A percentile compares a stretch with the other conserved stretches of the same genome.
Evolutionary conservation across 2,113 vertebrate genomes (phyloP).

Genomic region (Siphamia tubifer): DNA sequence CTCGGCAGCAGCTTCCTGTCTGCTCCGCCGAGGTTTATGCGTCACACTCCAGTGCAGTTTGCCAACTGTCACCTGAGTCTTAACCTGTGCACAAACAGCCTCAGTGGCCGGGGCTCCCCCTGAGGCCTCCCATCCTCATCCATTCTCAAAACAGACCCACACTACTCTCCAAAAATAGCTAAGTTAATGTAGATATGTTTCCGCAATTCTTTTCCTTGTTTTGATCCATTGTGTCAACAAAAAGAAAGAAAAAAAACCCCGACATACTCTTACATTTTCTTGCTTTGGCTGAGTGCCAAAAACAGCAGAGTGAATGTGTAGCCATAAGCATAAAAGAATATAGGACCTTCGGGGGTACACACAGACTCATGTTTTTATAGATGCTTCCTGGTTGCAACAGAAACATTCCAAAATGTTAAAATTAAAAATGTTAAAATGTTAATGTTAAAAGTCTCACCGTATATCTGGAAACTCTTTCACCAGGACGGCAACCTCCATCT

Average conservation of each 20-base stretch:
- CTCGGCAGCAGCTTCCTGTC: constrained; percentile 77
- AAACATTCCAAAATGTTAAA: constrained; percentile 2
- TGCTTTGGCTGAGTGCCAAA: constrained; percentile 28
- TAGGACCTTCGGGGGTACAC: constrained; percentile 22
- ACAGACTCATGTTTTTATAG: constrained; percentile 38
- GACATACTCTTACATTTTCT: constrained; percentile 28
- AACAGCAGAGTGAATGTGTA: constrained; percentile 53
- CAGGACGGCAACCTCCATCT: constrained; percentile 90
- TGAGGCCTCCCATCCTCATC: constrained; percentile 42
- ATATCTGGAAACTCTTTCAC: constrained; percentile 90
- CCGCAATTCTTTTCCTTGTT: constrained; percentile 68
- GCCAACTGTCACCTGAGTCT: constrained; percentile 69
- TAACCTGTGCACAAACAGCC: constrained; percentile 63
- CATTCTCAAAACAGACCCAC: constrained; percentile 60
- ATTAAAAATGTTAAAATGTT: too few species aligned
- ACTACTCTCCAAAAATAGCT: constrained; percentile 66
- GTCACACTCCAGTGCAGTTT: constrained; percentile 58
- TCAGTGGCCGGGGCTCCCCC: not conserved
- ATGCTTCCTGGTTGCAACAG: constrained; percentile 32
- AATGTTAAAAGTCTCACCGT: constrained; percentile 78
- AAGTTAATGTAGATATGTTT: constrained; percentile 66
- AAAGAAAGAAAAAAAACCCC: constrained; percentile 28
- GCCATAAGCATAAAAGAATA: constrained; percentile 54
- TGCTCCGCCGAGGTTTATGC: constrained; percentile 58
- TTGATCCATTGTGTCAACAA: constrained; percentile 68